phyloP scores from a whole-genome alignment of 30 jellyfish, hydroid and myxozoan genomes.

The Chrysaora quinquecirrha region DNA sequence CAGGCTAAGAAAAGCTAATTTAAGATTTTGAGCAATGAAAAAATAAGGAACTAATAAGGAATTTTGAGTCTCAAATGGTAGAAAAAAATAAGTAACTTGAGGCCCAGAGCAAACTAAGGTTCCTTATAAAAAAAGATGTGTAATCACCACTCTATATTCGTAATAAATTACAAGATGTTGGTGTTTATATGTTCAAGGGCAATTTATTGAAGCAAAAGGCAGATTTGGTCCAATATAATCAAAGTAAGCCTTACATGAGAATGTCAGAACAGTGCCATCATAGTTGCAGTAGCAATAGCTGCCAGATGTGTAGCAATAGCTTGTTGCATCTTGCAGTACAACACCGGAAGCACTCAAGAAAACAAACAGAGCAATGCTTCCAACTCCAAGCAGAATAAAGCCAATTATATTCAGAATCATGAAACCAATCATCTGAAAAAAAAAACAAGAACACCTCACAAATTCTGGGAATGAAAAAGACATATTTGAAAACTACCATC shows the following conservation, averaged over 20 bases:
- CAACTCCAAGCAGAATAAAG: slow-evolving; percentile 63
- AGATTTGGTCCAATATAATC: not conserved
- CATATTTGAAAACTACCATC: not conserved
- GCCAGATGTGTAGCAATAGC: not conserved
- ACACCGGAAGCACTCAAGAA: slow-evolving; percentile 51
- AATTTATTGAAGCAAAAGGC: not conserved
- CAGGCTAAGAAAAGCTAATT: too few relatives aligned
- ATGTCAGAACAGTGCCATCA: not conserved
- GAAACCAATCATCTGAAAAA: slow-evolving; percentile 73
- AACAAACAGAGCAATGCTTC: slow-evolving; percentile 36
- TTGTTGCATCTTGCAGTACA: slow-evolving; percentile 5
- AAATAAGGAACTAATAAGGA: too few relatives aligned
- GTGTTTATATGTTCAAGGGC: not conserved
- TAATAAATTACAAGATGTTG: too few relatives aligned
- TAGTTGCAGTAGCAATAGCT: not conserved
- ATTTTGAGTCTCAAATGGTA: too few relatives aligned
- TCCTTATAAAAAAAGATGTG: too few relatives aligned
- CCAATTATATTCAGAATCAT: slow-evolving; percentile 74
- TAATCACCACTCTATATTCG: too few relatives aligned
- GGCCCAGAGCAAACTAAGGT: too few relatives aligned
- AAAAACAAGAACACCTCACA: not conserved
- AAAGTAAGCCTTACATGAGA: not conserved
- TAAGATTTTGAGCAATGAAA: too few relatives aligned
- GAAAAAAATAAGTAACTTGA: too few relatives aligned
- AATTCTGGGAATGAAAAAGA: not conserved